These are phyloP conservation scores for Sandelia bainsii DNA, from an alignment of 2,797 vertebrate genomes.

Conservation along the genomic window DNA sequence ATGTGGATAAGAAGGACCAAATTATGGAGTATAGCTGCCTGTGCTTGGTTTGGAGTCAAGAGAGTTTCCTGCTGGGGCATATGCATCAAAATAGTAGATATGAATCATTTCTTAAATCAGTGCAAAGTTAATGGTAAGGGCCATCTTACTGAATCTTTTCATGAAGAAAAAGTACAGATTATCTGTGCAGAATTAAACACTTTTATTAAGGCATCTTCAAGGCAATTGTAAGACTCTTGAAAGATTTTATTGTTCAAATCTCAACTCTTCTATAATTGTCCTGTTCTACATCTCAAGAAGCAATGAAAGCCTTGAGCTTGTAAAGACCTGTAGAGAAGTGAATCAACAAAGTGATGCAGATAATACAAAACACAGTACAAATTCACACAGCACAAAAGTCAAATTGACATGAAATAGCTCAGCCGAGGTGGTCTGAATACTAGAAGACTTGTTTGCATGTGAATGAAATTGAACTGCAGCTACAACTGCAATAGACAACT, in stretches of 20 bases:
- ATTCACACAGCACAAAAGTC: slow-evolving; percentile 43
- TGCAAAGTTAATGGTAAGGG: slow-evolving; percentile 4
- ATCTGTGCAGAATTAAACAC: slow-evolving; percentile 49
- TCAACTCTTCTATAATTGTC: slow-evolving; percentile 36
- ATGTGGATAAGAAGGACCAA: slow-evolving; percentile 30
- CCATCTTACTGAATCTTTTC: slow-evolving; percentile 34
- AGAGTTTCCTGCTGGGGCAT: slow-evolving; percentile 49
- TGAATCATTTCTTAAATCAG: slow-evolving; percentile 62
- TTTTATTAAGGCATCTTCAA: slow-evolving; percentile 36
- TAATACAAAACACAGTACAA: slow-evolving; percentile 66
- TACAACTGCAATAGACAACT: slow-evolving; percentile 58
- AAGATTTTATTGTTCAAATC: slow-evolving; percentile 57
- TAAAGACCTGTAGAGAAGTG: slow-evolving; percentile 48
- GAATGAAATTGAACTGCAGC: slow-evolving; percentile 71
- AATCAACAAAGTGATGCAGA: slow-evolving; percentile 61
- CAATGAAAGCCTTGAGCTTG: slow-evolving; percentile 59
- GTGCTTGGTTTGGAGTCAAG: slow-evolving; percentile 35
- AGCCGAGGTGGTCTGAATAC: slow-evolving; percentile 57
- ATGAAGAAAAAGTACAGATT: slow-evolving; percentile 36
- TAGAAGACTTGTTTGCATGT: slow-evolving; percentile 74
- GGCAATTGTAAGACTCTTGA: slow-evolving; percentile 39
- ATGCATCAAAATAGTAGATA: slow-evolving; percentile 44
- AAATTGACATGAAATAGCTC: slow-evolving; percentile 63
- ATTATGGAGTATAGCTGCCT: slow-evolving; percentile 22
- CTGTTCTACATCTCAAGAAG: slow-evolving; percentile 48